Evolutionary conservation across 2,888 invertebrate genomes (phyloP).

Genomic region (Myathropa florea): DNA sequence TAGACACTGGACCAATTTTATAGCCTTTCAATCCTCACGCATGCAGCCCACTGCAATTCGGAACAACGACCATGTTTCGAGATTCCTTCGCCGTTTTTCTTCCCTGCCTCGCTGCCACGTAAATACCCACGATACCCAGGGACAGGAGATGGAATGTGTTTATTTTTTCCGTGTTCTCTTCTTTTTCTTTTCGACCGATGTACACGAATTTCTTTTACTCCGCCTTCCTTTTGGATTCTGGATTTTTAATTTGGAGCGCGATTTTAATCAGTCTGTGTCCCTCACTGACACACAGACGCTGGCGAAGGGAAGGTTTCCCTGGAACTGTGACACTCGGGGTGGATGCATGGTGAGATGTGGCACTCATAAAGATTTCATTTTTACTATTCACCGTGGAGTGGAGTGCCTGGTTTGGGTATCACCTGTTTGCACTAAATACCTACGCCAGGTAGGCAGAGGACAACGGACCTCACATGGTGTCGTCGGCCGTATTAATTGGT

Average conservation of each 20-base stretch:
- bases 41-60: slow-evolving; percentile 57
- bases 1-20: slow-evolving; percentile 70
- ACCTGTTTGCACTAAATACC: slow-evolving; percentile 69
- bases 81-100: slow-evolving; percentile 9
- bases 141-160: not conserved
- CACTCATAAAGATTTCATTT: slow-evolving; percentile 59
- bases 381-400: slow-evolving; percentile 40
- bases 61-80: slow-evolving; percentile 40
- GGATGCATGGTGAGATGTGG: slow-evolving; percentile 50
- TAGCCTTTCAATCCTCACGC: slow-evolving; percentile 70
- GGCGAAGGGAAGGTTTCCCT: not conserved
- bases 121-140: slow-evolving; percentile 6
- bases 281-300: slow-evolving; percentile 26
- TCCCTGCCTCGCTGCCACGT: not conserved
- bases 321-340: slow-evolving; percentile 3
- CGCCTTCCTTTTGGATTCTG: not conserved
- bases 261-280: slow-evolving; percentile 60
- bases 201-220: not conserved
- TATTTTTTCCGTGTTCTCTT: slow-evolving; percentile 7
- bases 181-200: not conserved
- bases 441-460: slow-evolving; percentile 27
- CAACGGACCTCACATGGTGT: slow-evolving; percentile 61
- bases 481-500: slow-evolving; percentile 63
- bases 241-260: slow-evolving; percentile 69
- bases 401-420: slow-evolving; percentile 20